Conservation (phyloP, 2,113 vertebrate genomes). For the Lycocorax pyrrhopterus region DNA sequence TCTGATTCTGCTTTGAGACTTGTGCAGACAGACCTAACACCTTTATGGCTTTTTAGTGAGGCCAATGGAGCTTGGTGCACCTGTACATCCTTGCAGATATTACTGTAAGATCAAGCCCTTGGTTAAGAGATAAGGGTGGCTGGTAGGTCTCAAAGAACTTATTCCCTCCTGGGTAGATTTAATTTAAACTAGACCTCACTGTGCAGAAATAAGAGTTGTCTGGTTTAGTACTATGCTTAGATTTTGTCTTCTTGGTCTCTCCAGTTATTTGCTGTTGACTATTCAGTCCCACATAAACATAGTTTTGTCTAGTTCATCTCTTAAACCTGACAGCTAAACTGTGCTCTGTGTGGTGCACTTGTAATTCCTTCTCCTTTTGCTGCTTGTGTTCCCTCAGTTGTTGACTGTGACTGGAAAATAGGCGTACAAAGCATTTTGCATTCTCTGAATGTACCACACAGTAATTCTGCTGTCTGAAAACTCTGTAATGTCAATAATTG, state of each 20-base stretch:
- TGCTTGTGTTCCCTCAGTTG: slow-evolving; percentile 58
- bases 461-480: slow-evolving; percentile 98
- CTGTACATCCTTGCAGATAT: neutral
- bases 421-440: slow-evolving; percentile 86
- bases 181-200: neutral
- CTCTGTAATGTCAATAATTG: slow-evolving; percentile 99
- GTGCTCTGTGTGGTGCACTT: neutral
- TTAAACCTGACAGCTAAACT: slow-evolving; percentile 17
- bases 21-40: neutral
- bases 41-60: neutral
- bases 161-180: neutral
- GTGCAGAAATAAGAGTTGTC: neutral
- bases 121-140: neutral
- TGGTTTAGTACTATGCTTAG: neutral
- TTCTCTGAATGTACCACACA: slow-evolving; percentile 94
- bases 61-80: neutral
- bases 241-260: neutral
- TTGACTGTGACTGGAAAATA: slow-evolving; percentile 76
- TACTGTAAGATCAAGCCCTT: neutral
- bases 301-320: neutral
- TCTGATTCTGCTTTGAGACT: neutral
- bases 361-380: slow-evolving; percentile 1
- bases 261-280: neutral
- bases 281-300: neutral
- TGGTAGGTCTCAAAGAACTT: neutral